A percentile compares a stretch with the other conserved stretches of the same genome.
phyloP scores from a whole-genome alignment of 2,797 vertebrate genomes.

The Phrynocephalus guinanensis region DNA sequence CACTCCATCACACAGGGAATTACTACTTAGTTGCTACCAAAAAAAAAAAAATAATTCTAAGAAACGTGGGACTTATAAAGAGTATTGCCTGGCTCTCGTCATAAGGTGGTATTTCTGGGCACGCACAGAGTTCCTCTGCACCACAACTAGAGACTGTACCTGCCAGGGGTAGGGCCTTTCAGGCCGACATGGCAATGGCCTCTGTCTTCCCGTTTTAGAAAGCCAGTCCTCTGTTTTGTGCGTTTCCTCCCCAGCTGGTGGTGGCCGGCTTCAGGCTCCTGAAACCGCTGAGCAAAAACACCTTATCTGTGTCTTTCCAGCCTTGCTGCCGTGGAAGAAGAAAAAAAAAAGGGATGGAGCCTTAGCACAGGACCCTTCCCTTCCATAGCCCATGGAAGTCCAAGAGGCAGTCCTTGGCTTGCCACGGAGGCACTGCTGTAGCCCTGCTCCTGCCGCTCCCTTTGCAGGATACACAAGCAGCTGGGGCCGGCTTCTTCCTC shows the following conservation, averaged over 20 bases:
- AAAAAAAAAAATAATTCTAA: too few species aligned
- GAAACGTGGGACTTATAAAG: too few species aligned
- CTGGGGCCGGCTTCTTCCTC: conserved; percentile 1
- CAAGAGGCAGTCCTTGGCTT: neutral
- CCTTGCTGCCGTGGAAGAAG: neutral
- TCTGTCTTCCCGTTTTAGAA: neutral
- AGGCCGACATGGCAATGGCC: neutral
- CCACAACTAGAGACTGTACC: too few species aligned
- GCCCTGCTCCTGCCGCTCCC: neutral
- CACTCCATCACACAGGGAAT: too few species aligned
- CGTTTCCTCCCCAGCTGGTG: neutral
- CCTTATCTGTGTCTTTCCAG: neutral
- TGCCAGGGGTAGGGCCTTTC: neutral
- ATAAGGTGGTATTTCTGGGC: neutral
- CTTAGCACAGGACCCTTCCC: too few species aligned
- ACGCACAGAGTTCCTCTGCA: too few species aligned
- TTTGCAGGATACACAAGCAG: conserved; percentile 21
- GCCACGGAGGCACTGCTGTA: neutral
- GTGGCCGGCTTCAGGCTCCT: neutral
- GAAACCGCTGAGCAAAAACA: neutral
- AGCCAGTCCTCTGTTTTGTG: neutral
- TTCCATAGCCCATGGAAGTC: neutral
- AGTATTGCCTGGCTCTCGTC: neutral
- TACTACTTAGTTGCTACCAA: too few species aligned
- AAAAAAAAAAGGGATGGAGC: neutral